A percentile compares a stretch with the other conserved stretches of the same genome.
phyloP scores from a whole-genome alignment of 2,113 vertebrate species.

The Plecotus auritus region DNA sequence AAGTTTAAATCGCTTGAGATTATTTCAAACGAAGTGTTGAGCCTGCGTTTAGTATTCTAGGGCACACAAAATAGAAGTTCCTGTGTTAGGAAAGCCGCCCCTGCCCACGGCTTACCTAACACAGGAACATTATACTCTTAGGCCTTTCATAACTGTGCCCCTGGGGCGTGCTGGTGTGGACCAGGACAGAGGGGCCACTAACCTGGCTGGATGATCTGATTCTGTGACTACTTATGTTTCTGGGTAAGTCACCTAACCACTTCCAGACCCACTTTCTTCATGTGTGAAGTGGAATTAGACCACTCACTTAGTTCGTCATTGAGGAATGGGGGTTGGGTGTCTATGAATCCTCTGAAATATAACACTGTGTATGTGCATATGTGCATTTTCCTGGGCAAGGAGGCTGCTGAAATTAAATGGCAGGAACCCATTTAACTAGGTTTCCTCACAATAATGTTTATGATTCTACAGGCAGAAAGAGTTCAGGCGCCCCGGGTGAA shows the following conservation, averaged over 20 bases:
- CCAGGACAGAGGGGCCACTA: accelerated
- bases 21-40: neutral
- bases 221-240: accelerated
- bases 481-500: neutral
- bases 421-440: no score
- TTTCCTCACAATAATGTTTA: accelerated
- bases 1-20: neutral
- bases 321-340: neutral
- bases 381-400: neutral
- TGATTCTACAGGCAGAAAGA: accelerated
- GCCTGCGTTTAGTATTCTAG: neutral
- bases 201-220: accelerated
- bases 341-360: neutral
- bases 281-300: neutral
- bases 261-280: neutral
- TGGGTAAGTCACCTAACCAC: neutral
- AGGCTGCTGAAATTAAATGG: neutral
- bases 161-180: accelerated
- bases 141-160: neutral
- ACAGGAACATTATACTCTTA: accelerated
- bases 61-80: neutral
- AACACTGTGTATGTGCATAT: no score
- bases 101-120: neutral
- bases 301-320: no score
- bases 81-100: accelerated